phyloP scores from a whole-genome alignment of 1,140 invertebrate species.

The Calliopsis andreniformis region DNA sequence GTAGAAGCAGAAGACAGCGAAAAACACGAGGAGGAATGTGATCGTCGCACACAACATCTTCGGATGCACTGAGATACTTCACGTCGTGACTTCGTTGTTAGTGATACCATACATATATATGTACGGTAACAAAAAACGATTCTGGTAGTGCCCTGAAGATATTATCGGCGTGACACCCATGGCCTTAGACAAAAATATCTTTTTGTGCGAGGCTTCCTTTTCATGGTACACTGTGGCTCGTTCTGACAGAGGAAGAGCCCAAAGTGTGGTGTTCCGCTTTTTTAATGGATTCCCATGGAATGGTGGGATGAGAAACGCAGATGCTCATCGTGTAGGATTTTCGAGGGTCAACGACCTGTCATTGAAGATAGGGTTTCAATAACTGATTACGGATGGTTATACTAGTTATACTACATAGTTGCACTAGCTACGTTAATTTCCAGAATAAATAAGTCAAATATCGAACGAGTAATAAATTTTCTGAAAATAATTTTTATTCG shows the following conservation, averaged over 20 bases:
- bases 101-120: conserved; percentile 29
- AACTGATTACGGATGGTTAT: no score
- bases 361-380: no score
- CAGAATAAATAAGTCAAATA: no score
- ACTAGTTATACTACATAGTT: no score
- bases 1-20: conserved; percentile 59
- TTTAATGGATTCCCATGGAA: no score
- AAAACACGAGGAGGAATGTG: conserved; percentile 38
- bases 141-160: conserved; percentile 27
- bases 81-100: conserved; percentile 7
- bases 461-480: no score
- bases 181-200: conserved; percentile 59
- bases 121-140: conserved; percentile 43
- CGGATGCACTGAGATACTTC: conserved; percentile 15
- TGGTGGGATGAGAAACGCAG: no score
- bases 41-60: conserved; percentile 61
- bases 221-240: background rate
- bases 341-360: no score
- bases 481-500: background rate
- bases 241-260: no score
- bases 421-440: no score
- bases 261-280: no score
- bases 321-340: no score
- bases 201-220: conserved; percentile 33
- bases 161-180: conserved; percentile 46